These are phyloP conservation scores for Tachina lurida DNA, from an alignment of 2,888 invertebrate species.

Conservation along the genomic window DNA sequence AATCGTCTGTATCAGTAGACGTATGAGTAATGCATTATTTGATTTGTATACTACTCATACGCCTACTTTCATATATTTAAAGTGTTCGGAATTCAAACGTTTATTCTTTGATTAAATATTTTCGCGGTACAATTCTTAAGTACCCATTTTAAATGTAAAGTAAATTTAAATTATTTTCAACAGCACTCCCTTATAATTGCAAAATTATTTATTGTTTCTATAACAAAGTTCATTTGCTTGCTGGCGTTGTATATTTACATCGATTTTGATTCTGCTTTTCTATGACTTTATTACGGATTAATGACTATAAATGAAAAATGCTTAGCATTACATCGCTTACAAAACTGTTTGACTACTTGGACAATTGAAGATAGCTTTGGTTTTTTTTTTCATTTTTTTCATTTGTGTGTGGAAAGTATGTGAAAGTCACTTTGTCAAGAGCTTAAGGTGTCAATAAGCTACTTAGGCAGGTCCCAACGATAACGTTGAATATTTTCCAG, in stretches of 20 bases:
- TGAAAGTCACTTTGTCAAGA: conserved; percentile 50
- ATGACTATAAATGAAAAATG: conserved; percentile 75
- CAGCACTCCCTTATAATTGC: not conserved
- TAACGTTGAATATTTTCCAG: conserved; percentile 31
- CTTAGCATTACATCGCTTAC: conserved; percentile 52
- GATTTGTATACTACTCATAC: no score
- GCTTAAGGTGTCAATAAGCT: conserved; percentile 68
- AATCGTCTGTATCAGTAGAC: no score
- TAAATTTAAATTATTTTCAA: conserved; percentile 16
- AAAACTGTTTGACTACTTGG: conserved; percentile 46
- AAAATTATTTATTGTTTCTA: conserved; percentile 41
- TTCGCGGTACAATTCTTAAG: no score
- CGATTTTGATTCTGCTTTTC: not conserved
- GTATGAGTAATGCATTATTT: no score
- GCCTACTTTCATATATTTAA: no score
- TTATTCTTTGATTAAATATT: no score
- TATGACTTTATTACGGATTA: conserved; percentile 78
- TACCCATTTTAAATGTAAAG: not conserved
- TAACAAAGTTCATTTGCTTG: conserved; percentile 24
- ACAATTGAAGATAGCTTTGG: conserved; percentile 56
- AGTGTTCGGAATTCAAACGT: no score
- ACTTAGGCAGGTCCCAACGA: conserved; percentile 47
- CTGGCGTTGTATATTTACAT: not conserved
- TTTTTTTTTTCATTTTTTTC: conserved; percentile 4
- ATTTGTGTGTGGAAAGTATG: not conserved